These are phyloP conservation scores for Agriopis leucophaearia DNA, from an alignment of 2,888 invertebrate genomes.

Conservation along the genomic window DNA sequence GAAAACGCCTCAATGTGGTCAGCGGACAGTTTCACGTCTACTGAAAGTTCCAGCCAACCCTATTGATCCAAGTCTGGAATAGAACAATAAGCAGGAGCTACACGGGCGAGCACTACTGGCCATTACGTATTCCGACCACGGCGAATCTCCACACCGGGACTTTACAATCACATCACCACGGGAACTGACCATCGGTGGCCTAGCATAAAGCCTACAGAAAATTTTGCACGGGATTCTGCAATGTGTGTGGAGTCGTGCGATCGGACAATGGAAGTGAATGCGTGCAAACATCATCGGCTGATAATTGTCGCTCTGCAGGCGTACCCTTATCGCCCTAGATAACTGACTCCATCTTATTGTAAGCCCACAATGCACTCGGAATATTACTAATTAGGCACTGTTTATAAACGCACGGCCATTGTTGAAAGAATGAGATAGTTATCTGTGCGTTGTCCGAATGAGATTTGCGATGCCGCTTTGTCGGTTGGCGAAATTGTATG, in stretches of 20 bases:
- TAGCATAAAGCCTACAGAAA: conserved; percentile 3
- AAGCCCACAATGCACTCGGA: conserved; percentile 82
- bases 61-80: conserved; percentile 26
- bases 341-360: conserved; percentile 83
- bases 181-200: conserved; percentile 10
- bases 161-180: conserved; percentile 32
- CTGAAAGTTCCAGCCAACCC: conserved; percentile 44
- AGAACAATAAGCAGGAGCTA: conserved; percentile 62
- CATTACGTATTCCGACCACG: conserved; percentile 82
- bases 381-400: conserved; percentile 86
- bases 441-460: conserved; percentile 83
- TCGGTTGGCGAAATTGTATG: conserved; percentile 78
- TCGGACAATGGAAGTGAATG: conserved; percentile 44
- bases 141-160: conserved; percentile 58
- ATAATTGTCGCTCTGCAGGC: conserved; percentile 81
- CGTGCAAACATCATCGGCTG: conserved; percentile 66
- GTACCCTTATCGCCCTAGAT: conserved; percentile 83
- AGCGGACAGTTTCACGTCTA: background rate
- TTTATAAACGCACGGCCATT: conserved; percentile 83
- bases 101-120: conserved; percentile 81
- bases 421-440: conserved; percentile 85
- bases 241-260: conserved; percentile 48
- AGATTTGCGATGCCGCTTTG: conserved; percentile 85
- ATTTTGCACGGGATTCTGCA: conserved; percentile 45
- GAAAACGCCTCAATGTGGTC: too few species aligned